Evolutionary conservation across 1,140 invertebrate genomes (phyloP).

Genomic region (Subanguina moxae): DNA sequence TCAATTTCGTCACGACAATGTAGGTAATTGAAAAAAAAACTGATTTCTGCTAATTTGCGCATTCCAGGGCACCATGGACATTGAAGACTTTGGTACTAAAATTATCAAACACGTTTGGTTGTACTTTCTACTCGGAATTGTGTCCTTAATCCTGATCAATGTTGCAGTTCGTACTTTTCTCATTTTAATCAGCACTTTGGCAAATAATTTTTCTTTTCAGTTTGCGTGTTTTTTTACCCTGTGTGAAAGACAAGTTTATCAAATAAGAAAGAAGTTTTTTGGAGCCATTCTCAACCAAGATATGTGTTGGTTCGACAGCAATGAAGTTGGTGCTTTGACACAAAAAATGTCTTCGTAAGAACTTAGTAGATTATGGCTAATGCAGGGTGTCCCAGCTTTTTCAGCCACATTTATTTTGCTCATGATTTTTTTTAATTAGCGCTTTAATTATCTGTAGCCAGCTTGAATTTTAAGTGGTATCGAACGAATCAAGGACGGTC

Average conservation of each 20-base stretch:
- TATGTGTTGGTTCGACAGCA: conserved; percentile 39
- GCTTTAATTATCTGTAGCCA: no score
- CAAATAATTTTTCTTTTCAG: conserved; percentile 34
- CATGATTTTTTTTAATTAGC: no score
- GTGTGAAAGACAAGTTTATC: conserved; percentile 67
- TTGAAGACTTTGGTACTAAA: background rate
- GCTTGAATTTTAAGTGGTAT: conserved; percentile 71
- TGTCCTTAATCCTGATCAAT: conserved; percentile 23
- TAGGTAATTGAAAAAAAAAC: background rate
- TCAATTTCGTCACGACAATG: conserved; percentile 30
- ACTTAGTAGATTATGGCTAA: no score
- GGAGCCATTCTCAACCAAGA: conserved; percentile 77
- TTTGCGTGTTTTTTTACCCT: conserved; percentile 60
- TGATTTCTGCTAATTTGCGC: conserved; percentile 20
- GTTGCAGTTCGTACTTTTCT: background rate
- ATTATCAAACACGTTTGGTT: conserved; percentile 31
- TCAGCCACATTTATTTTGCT: no score
- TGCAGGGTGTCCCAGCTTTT: no score
- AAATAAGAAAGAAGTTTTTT: conserved; percentile 72
- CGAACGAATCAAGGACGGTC: conserved; percentile 79
- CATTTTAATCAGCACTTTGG: background rate
- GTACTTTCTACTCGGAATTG: conserved; percentile 37
- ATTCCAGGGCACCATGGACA: conserved; percentile 19
- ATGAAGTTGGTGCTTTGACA: conserved; percentile 42
- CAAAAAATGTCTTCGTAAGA: conserved; percentile 48